These are phyloP conservation scores for Gerris lacustris DNA, from an alignment of 2,888 invertebrate genomes.

Conservation along the genomic window DNA sequence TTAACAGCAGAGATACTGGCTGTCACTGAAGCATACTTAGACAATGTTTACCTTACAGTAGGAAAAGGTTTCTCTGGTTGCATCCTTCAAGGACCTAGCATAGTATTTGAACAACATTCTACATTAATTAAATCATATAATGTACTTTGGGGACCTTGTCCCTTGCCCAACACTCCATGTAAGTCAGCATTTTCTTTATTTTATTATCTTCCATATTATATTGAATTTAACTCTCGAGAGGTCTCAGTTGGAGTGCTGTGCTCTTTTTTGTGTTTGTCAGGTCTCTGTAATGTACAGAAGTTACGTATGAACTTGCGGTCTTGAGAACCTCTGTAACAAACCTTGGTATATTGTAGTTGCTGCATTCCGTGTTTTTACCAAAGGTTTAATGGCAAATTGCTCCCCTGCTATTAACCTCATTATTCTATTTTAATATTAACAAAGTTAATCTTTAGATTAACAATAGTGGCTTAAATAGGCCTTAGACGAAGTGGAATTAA, in stretches of 20 bases:
- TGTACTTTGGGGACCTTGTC: constrained; percentile 63
- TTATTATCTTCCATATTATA: neutral
- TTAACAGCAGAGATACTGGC: constrained; percentile 62
- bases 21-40: constrained; percentile 43
- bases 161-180: constrained; percentile 42
- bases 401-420: too few relatives aligned
- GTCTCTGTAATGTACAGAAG: too few relatives aligned
- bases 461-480: neutral
- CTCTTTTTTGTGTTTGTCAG: too few relatives aligned
- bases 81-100: constrained; percentile 72
- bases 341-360: too few relatives aligned
- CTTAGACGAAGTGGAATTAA: neutral
- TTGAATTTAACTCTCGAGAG: neutral
- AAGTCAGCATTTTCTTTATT: constrained; percentile 15
- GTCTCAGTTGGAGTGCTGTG: too few relatives aligned
- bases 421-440: neutral
- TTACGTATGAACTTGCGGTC: too few relatives aligned
- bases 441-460: neutral
- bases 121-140: constrained; percentile 35
- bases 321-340: too few relatives aligned
- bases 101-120: constrained; percentile 47
- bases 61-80: constrained; percentile 75
- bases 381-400: too few relatives aligned
- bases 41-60: constrained; percentile 53
- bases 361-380: too few relatives aligned